Evolutionary conservation across 2,797 vertebrate genomes (phyloP), one percentile per base, ranked within the genome.

Genomic region (Vultur gryphus): DNA sequence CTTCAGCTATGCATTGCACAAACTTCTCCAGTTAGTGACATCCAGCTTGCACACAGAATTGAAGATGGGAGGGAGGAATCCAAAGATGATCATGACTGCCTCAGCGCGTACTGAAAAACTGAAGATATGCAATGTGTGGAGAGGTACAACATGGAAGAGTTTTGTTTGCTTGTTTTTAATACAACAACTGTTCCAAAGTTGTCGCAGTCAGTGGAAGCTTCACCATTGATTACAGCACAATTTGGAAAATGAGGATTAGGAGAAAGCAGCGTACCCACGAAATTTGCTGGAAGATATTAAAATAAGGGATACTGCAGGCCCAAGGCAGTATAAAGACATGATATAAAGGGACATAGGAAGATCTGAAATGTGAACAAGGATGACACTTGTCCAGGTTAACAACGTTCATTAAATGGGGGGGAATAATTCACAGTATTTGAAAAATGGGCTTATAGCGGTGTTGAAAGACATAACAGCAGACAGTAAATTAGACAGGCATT

Each of bases 381-480:
- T 75, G 93, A 93, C 76, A 81, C 59, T 87, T 90, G 46, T 33
- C 35, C 61, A 91, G 37, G 82, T 89, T 91, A 93, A 90, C 41
- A 92, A 62, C 1, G 3, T 46, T 62, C 49, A 84, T 84, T 90
- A 90, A 89, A 85, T 33, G 73, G 39, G 11, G 28, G 52, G 29
- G 24, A 69, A 91, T 76, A 90, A 84, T 84, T 43, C 69, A 33
- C 10, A 72, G 35, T 43, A 65, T 52, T 59, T 90, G 54, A 76
- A 91, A 95, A 61, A 8, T 16, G 19, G 54, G 18, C 54, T 81
- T 81, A 49, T 2, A 86, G 46, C 46, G 86, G 78, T 8, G 8
- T 16, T 88, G 62, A 81, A 87, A 91, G 84, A 76, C 5, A 3
- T 35, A 84, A 52, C 2, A 78, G 65, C 24, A 88, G 70, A 65